Percentiles rank a stretch among this genome's conserved stretches.
Evolutionary conservation across 2,888 invertebrate species (phyloP).

Genomic region (Cetonia aurata): DNA sequence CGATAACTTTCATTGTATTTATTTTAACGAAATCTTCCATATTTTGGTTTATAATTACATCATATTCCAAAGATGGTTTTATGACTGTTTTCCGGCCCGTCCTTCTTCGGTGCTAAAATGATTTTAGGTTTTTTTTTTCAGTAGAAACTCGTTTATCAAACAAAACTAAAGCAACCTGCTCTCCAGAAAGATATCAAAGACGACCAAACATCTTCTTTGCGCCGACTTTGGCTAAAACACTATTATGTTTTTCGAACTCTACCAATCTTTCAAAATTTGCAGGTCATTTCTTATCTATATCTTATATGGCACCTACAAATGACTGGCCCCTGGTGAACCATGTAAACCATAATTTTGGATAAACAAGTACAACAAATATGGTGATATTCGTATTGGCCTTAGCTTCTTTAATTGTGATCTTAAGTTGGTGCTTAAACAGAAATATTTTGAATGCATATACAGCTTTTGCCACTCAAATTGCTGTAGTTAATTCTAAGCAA

Average conservation of each 20-base stretch:
- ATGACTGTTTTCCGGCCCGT: not conserved
- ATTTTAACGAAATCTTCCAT: not conserved
- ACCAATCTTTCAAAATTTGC: constrained; percentile 1
- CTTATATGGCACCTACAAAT: no score
- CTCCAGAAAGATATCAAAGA: not conserved
- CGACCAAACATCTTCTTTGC: not conserved
- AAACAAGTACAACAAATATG: constrained; percentile 1
- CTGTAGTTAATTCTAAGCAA: not conserved
- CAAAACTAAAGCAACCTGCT: not conserved
- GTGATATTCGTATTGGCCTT: not conserved
- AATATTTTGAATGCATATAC: not conserved
- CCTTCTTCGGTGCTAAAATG: not conserved
- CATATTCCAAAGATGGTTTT: not conserved
- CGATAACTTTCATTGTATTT: not conserved
- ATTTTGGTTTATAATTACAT: not conserved
- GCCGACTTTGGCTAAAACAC: not conserved
- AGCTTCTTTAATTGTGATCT: constrained; percentile 1
- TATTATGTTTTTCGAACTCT: not conserved
- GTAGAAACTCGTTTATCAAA: not conserved
- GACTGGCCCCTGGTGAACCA: no score
- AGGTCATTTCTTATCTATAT: constrained; percentile 2
- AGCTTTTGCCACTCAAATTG: not conserved
- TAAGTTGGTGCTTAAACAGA: constrained; percentile 1
- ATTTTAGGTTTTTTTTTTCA: not conserved
- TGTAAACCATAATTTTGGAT: no score